These are phyloP conservation scores for Saturnia pavonia DNA, from an alignment of 2,888 invertebrate species.

Conservation along the genomic window DNA sequence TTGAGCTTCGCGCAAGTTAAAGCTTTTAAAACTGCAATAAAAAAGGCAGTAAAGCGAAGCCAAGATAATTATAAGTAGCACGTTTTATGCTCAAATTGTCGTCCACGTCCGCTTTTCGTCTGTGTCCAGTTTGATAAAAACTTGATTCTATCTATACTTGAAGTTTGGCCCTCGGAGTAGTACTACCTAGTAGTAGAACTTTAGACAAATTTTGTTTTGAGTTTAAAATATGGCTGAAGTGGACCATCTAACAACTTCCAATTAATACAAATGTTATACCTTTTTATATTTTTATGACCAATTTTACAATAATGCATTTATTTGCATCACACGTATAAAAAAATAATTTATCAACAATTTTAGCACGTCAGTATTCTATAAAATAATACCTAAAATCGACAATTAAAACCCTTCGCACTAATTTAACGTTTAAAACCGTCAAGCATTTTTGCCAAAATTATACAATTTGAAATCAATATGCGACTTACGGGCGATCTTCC, in stretches of 20 bases:
- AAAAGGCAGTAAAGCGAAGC: slow-evolving; percentile 42
- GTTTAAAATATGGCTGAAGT: neutral
- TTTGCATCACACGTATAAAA: neutral
- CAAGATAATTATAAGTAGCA: slow-evolving; percentile 51
- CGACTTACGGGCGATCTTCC: neutral
- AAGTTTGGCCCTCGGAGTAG: neutral
- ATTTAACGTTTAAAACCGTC: neutral
- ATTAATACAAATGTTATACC: neutral
- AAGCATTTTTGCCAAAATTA: neutral
- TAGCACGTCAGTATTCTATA: neutral
- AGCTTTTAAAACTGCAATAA: slow-evolving; percentile 42
- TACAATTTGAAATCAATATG: neutral
- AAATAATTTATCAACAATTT: neutral
- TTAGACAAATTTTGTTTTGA: neutral
- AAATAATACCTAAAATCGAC: neutral
- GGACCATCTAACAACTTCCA: neutral
- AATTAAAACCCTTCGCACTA: slow-evolving; percentile 1
- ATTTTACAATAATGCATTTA: neutral
- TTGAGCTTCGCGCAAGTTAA: slow-evolving; percentile 28
- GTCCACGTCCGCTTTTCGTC: slow-evolving; percentile 30
- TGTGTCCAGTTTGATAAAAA: slow-evolving; percentile 6
- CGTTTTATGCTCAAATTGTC: slow-evolving; percentile 44
- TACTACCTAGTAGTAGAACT: neutral
- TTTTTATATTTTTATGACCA: neutral
- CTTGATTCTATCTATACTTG: neutral